Conservation (phyloP, 2,113 vertebrate genomes). For the Cyanoderma ruficeps region DNA sequence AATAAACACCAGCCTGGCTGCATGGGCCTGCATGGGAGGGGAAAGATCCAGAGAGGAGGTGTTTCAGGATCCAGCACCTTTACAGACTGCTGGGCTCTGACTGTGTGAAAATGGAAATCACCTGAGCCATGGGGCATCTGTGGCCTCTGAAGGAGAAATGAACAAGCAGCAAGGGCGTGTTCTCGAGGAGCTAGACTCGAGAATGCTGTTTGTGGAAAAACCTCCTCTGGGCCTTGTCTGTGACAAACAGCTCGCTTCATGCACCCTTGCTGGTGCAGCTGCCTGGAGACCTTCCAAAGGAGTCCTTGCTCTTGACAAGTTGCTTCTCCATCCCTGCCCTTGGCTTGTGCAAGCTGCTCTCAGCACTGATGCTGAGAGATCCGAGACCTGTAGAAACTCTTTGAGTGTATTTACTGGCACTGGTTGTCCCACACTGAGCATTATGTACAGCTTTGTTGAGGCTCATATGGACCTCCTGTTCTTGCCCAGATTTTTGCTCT, state of each 20-base stretch:
- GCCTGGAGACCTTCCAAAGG: neutral
- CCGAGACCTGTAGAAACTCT: neutral
- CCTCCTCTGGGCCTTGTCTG: neutral
- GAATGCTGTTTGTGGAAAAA: neutral
- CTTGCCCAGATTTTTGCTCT: neutral
- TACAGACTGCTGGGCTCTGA: neutral
- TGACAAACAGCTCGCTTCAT: neutral
- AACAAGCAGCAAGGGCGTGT: rapidly evolving
- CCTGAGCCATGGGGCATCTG: neutral
- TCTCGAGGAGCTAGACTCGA: neutral
- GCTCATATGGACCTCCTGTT: neutral
- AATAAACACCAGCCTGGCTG: neutral
- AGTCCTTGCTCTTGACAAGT: neutral
- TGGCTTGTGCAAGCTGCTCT: neutral
- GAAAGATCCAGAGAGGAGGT: rapidly evolving
- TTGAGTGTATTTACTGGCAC: neutral
- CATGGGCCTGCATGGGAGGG: rapidly evolving
- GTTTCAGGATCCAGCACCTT: neutral
- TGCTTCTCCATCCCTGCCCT: neutral
- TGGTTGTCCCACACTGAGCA: neutral
- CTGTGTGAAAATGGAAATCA: neutral
- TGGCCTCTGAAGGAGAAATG: neutral
- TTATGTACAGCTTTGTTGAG: neutral
- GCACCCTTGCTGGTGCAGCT: neutral
- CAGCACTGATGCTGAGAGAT: neutral